Conservation (phyloP, 1,140 invertebrate species). For the Heliconius hermathena region DNA sequence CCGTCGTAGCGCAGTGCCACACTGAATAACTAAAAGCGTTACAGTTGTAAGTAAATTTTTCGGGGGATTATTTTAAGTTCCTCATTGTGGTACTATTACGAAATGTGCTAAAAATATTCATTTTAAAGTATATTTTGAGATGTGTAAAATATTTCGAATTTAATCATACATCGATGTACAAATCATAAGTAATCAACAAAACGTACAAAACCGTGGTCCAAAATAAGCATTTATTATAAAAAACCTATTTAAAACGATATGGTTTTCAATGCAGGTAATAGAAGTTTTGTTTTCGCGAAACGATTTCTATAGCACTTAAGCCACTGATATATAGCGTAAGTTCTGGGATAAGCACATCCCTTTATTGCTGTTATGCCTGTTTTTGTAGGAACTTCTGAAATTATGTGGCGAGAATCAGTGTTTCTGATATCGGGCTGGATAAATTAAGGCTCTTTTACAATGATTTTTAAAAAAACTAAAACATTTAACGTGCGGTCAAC, state of each 20-base stretch:
- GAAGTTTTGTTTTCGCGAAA: slow-evolving; percentile 43
- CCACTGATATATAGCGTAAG: slow-evolving; percentile 44
- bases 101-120: too few species aligned
- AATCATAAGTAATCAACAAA: neutral
- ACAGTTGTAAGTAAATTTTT: too few species aligned
- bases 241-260: neutral
- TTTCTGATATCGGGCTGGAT: slow-evolving; percentile 1
- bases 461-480: too few species aligned
- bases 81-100: too few species aligned
- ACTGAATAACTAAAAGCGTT: too few species aligned
- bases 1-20: too few species aligned
- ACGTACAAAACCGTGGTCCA: neutral
- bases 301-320: slow-evolving; percentile 44
- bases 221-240: neutral
- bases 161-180: neutral
- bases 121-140: too few species aligned
- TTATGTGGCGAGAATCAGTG: slow-evolving; percentile 35
- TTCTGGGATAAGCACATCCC: slow-evolving; percentile 40
- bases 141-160: too few species aligned
- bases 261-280: slow-evolving; percentile 14
- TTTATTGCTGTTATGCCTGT: slow-evolving; percentile 42
- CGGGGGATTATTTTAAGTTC: too few species aligned
- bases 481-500: too few species aligned
- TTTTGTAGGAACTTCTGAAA: slow-evolving; percentile 44
- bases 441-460: neutral